Conservation (phyloP, 2,797 vertebrate species). For the Harpagifer antarcticus region DNA sequence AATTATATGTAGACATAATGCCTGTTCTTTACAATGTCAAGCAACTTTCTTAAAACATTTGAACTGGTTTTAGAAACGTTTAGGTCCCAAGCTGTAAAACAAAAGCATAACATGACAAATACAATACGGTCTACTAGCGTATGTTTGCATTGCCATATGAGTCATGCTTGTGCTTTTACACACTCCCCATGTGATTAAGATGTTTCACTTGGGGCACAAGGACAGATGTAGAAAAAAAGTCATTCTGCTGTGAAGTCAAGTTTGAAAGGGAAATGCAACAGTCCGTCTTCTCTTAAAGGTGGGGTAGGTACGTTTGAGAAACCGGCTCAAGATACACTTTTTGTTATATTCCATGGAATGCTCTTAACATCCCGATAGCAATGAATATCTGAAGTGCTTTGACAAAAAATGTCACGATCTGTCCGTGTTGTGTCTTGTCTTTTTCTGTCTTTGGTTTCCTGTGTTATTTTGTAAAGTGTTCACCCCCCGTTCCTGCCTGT, state of each 20-base stretch:
- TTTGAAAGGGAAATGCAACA: conserved; percentile 35
- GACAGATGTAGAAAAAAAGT: conserved; percentile 3
- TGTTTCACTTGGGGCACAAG: background rate
- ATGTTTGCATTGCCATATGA: background rate
- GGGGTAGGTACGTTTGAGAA: too few relatives aligned
- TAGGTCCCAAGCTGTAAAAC: background rate
- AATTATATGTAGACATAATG: background rate
- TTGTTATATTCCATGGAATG: too few relatives aligned
- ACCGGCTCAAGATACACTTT: too few relatives aligned
- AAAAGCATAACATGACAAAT: background rate
- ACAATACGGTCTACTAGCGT: background rate
- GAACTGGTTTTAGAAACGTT: background rate
- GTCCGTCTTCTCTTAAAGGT: conserved; percentile 18
- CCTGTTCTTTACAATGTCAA: background rate
- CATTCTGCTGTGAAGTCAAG: conserved; percentile 21
- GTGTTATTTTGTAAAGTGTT: too few relatives aligned
- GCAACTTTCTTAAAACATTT: background rate
- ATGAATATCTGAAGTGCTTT: too few relatives aligned
- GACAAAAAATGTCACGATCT: too few relatives aligned
- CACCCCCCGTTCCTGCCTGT: too few relatives aligned
- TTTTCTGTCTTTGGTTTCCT: too few relatives aligned
- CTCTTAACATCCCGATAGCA: too few relatives aligned
- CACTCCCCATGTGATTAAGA: background rate
- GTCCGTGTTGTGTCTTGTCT: too few relatives aligned
- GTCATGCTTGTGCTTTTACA: conserved; percentile 1